A percentile compares a stretch with the other conserved stretches of the same genome.
Evolutionary conservation across 2,113 vertebrate genomes (phyloP).

Genomic region (Hyla sarda): DNA sequence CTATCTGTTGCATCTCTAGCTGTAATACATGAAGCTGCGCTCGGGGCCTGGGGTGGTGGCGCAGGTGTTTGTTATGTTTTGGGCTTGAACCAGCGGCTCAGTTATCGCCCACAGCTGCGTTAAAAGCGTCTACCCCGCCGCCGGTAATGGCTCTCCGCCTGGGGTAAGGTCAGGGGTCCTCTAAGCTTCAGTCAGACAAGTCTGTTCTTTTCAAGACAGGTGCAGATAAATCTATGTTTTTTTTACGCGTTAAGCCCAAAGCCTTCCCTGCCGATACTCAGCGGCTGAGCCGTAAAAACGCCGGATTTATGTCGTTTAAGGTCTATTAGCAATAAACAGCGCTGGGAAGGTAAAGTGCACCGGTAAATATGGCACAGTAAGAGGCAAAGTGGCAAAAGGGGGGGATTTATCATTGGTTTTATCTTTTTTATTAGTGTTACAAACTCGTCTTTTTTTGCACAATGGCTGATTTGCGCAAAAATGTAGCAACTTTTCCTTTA

Average conservation of each 20-base stretch:
- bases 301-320: background rate
- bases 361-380: background rate
- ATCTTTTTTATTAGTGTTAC: too few species aligned
- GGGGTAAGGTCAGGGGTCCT: constrained; percentile 5
- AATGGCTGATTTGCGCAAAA: too few species aligned
- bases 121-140: constrained; percentile 12
- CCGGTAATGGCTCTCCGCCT: background rate
- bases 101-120: constrained; percentile 2
- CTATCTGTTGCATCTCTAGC: constrained; percentile 4
- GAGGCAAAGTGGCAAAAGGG: too few species aligned
- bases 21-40: background rate
- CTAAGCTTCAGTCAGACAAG: background rate
- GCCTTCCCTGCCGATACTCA: background rate
- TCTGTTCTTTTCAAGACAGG: background rate
- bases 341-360: background rate
- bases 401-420: too few species aligned
- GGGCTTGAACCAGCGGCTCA: background rate
- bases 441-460: too few species aligned
- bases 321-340: background rate
- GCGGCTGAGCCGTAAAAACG: background rate
- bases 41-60: background rate
- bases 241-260: background rate
- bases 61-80: background rate
- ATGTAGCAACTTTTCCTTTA: too few species aligned
- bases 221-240: constrained; percentile 3